A percentile compares a stretch with the other conserved stretches of the same genome.
phyloP scores from a whole-genome alignment of 1,140 invertebrate genomes.

The Schlechtendalia chinensis region DNA sequence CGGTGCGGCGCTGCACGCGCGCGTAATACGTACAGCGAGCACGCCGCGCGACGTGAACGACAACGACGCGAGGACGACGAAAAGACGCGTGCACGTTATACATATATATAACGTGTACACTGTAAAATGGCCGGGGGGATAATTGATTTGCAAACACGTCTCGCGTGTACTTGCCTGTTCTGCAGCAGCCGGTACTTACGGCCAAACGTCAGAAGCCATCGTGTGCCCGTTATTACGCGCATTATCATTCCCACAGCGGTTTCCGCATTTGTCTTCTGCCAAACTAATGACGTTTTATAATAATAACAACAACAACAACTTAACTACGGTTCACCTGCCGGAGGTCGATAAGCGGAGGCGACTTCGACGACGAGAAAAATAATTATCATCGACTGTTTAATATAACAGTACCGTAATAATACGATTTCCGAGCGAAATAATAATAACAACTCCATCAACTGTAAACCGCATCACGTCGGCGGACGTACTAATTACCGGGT shows the following conservation, averaged over 20 bases:
- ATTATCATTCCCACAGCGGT: too few relatives aligned
- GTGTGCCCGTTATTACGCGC: too few relatives aligned
- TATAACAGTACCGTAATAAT: too few relatives aligned
- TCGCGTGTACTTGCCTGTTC: not conserved
- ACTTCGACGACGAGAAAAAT: not conserved
- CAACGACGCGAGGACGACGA: not conserved
- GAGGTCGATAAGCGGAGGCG: not conserved
- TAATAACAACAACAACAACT: not conserved
- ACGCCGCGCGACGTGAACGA: too few relatives aligned
- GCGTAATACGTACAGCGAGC: too few relatives aligned
- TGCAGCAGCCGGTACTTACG: not conserved
- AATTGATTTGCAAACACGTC: constrained; percentile 32
- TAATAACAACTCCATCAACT: too few relatives aligned
- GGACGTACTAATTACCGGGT: not conserved
- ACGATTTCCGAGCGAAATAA: too few relatives aligned
- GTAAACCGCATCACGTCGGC: not conserved
- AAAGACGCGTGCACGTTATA: not conserved
- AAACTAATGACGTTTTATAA: constrained; percentile 9
- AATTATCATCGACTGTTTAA: too few relatives aligned
- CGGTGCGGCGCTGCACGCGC: too few relatives aligned
- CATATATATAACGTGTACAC: not conserved
- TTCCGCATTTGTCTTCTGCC: constrained; percentile 21
- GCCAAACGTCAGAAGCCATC: not conserved
- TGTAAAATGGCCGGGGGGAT: not conserved
- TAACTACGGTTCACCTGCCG: not conserved